These are phyloP conservation scores for Anthrax anthrax DNA, from an alignment of 2,888 invertebrate genomes.

Conservation along the genomic window DNA sequence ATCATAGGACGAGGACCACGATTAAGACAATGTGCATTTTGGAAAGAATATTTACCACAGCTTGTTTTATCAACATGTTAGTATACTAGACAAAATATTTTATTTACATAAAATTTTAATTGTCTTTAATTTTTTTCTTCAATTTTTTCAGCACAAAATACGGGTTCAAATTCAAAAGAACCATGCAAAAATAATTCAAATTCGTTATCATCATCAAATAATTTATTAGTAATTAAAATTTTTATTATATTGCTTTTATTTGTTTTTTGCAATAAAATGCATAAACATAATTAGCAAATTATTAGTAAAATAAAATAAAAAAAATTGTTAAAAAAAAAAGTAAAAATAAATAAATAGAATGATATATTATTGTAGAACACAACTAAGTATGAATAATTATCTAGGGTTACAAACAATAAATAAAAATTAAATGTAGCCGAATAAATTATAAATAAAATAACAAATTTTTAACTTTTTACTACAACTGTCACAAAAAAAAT, in stretches of 20 bases:
- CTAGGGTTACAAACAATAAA: too few species aligned
- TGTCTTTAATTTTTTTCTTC: neutral
- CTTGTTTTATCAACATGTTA: slow-evolving; percentile 56
- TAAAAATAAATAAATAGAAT: too few species aligned
- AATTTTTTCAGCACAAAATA: neutral
- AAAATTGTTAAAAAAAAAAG: too few species aligned
- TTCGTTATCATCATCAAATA: neutral
- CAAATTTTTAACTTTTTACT: too few species aligned
- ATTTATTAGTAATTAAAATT: neutral
- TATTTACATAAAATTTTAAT: neutral
- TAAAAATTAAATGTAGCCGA: too few species aligned
- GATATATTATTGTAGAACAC: too few species aligned
- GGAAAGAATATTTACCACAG: slow-evolving; percentile 86
- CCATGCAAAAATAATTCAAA: neutral
- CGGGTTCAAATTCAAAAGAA: neutral
- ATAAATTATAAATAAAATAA: too few species aligned
- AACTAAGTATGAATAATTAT: too few species aligned
- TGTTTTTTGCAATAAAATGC: neutral
- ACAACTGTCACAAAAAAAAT: too few species aligned
- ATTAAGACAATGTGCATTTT: slow-evolving; percentile 84
- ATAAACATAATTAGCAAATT: too few species aligned
- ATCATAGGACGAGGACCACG: slow-evolving; percentile 65
- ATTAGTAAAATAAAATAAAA: too few species aligned
- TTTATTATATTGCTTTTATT: neutral
- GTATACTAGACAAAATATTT: neutral